Base-by-base conservation (phyloP, 2,113 vertebrate species). In the Rhizomys pruinosus region DNA sequence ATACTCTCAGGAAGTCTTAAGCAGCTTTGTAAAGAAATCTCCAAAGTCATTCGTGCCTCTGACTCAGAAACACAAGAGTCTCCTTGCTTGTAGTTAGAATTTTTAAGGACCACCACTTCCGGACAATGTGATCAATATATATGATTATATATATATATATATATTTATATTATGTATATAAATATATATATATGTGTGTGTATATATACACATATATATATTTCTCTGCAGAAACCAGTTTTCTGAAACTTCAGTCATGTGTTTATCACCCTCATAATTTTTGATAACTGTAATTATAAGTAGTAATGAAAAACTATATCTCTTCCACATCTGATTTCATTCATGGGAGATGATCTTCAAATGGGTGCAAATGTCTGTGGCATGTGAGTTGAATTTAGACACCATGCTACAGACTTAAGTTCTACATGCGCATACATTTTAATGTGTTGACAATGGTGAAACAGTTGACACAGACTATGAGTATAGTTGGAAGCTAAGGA, bases 1-100 rank as follows among this genome's bases (percentile, higher is more conserved):
- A 42, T 7, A 16, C 5, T 69, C 39, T 85, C 42, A 47, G 32
- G 59, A 68, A 44, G 27, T 80, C 34, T 17, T 44, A 27, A 39
- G 32, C 3, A 81, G 63, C 32, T 88, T 89, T 72, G 57, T 80
- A 81, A 81, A 87, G 23, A 93, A 95, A 72, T 63, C 34, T 42
- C 17, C 34, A 72, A 73, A 63, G 4, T 37, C 59, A 39, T 55
- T 59, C 69, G 42, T 79, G 85, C n/a, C 61, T 88, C 39, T 34
- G 37, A 20, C 77, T 63, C 19, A 6, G 42, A 9, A 81, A 23
- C 29, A 42, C 87, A 37, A 82, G 29, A 27, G 12, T 44, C 39
- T 55, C 74, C 17, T 71, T 61, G 9, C 55, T 63, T 55, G 17
- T 32, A 42, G 55, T 79, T 44, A 59, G 57, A 94, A 80, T 84